Percentiles rank a stretch among this genome's conserved stretches.
phyloP scores from a whole-genome alignment of 2,113 vertebrate genomes.

The Corvus hawaiiensis region DNA sequence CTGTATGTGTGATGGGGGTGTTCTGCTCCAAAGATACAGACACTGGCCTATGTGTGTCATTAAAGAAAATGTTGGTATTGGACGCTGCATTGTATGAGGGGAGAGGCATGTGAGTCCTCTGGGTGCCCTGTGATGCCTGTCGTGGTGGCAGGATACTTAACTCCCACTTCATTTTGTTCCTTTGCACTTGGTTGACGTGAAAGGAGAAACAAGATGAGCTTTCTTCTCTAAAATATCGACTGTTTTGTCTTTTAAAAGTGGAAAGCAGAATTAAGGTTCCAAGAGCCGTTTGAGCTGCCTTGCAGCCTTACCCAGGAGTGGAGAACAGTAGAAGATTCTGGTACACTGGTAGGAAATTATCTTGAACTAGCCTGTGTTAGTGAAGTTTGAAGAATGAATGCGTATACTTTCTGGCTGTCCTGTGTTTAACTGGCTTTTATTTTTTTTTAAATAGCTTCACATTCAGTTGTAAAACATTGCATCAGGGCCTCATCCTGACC shows the following conservation, averaged over 20 bases:
- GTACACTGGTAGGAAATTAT: background rate
- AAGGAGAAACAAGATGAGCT: background rate
- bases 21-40: background rate
- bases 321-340: background rate
- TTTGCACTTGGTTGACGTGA: background rate
- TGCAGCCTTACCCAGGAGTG: background rate
- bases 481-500: background rate
- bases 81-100: background rate
- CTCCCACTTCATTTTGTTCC: background rate
- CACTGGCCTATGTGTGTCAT: background rate
- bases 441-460: background rate
- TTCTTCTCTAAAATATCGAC: background rate
- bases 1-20: fast-evolving
- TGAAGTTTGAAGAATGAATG: slow-evolving; percentile 19
- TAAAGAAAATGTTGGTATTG: background rate
- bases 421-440: background rate
- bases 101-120: background rate
- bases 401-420: background rate
- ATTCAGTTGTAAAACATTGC: background rate
- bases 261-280: background rate
- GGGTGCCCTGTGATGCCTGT: background rate
- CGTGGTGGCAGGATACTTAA: background rate
- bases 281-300: background rate
- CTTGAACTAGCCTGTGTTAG: slow-evolving; percentile 6
- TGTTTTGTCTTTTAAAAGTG: background rate